A percentile compares a stretch with the other conserved stretches of the same genome.
Evolutionary conservation across 2,888 invertebrate species (phyloP).

Genomic region (Tipula unca): DNA sequence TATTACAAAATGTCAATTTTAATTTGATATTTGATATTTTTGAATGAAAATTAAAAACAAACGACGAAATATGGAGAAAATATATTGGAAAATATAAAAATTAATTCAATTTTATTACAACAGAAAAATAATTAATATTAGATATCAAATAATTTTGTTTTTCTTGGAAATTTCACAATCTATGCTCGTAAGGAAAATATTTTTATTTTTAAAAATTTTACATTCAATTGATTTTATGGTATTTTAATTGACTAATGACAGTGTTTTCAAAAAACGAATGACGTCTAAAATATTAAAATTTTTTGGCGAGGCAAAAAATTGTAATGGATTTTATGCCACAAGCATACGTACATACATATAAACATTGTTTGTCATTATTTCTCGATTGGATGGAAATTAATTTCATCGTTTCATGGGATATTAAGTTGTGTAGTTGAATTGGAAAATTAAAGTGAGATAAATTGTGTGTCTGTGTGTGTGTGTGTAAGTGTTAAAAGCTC

Average conservation of each 20-base stretch:
- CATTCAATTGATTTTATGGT: not conserved
- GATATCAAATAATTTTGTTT: not conserved
- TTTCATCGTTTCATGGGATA: not conserved
- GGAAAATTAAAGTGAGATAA: not conserved
- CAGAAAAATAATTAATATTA: not conserved
- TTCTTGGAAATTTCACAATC: not conserved
- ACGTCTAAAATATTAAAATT: not conserved
- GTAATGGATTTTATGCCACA: not conserved
- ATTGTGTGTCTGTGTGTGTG: not conserved
- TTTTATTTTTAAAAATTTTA: not conserved
- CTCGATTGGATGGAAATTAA: not conserved
- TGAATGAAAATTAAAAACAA: not conserved
- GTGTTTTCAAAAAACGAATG: not conserved
- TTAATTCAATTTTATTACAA: conserved; percentile 10
- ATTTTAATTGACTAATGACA: not conserved
- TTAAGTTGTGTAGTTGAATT: not conserved
- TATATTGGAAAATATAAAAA: not conserved
- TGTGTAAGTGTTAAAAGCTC: not conserved
- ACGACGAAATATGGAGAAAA: not conserved
- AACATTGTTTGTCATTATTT: not conserved
- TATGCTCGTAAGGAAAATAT: too few species aligned
- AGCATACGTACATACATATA: not conserved
- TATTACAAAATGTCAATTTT: not conserved
- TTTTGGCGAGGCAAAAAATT: not conserved
- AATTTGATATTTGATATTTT: conserved; percentile 8